Evolutionary conservation across 1,140 invertebrate species (phyloP).

Genomic region (Drosophila repletoides): DNA sequence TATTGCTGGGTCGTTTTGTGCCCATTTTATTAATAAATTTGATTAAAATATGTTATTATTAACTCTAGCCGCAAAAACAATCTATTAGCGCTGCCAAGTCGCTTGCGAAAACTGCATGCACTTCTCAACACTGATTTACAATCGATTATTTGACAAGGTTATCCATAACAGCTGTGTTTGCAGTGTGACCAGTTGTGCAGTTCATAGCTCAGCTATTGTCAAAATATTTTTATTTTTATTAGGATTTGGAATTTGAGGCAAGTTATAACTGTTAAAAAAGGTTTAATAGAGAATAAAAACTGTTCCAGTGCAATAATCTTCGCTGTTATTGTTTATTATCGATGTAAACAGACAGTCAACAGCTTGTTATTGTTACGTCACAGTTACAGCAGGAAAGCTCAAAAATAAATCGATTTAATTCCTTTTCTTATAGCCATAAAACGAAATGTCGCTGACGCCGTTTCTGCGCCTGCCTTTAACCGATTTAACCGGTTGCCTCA

Average conservation of each 20-base stretch:
- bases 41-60: slow-evolving; percentile 14
- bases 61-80: slow-evolving; percentile 44
- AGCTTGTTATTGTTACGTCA: slow-evolving; percentile 70
- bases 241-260: slow-evolving; percentile 49
- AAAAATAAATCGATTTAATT: neutral
- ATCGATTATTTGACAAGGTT: too few species aligned
- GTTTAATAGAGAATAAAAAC: neutral
- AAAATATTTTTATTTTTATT: slow-evolving; percentile 30
- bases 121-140: too few species aligned
- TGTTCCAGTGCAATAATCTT: too few species aligned
- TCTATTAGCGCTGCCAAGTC: slow-evolving; percentile 33
- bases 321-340: neutral
- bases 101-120: too few species aligned
- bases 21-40: slow-evolving; percentile 43
- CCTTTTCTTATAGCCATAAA: slow-evolving; percentile 1
- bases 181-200: slow-evolving; percentile 18
- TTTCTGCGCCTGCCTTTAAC: slow-evolving; percentile 86
- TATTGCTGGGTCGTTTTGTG: slow-evolving; percentile 82
- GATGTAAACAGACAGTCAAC: neutral
- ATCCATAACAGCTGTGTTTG: neutral
- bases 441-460: slow-evolving; percentile 84
- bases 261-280: neutral
- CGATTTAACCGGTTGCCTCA: slow-evolving; percentile 85
- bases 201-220: slow-evolving; percentile 11
- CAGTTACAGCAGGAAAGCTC: neutral